Percentiles rank a stretch among this genome's conserved stretches.
phyloP scores from a whole-genome alignment of 2,888 invertebrate species.

The Heliconius aoede region DNA sequence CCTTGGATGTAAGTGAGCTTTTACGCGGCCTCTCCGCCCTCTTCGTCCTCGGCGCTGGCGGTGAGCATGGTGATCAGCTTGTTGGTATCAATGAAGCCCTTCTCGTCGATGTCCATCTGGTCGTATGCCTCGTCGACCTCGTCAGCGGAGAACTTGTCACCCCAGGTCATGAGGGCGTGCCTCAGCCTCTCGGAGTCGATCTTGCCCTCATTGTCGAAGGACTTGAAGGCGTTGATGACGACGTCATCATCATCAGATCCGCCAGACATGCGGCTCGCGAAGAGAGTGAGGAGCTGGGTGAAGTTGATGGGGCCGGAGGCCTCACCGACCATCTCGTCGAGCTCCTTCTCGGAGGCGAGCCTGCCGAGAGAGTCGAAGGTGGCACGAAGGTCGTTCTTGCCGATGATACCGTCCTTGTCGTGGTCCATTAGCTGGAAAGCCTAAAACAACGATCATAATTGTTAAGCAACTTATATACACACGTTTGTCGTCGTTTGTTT shows the following conservation, averaged over 20 bases:
- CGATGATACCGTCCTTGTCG: constrained; percentile 96
- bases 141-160: constrained; percentile 94
- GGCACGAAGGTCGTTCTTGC: constrained; percentile 95
- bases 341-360: constrained; percentile 94
- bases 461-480: constrained; percentile 17
- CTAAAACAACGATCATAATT: constrained; percentile 68
- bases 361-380: constrained; percentile 96
- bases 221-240: constrained; percentile 95
- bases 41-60: constrained; percentile 93
- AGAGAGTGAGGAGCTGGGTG: constrained; percentile 95
- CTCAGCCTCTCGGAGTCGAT: constrained; percentile 95
- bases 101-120: constrained; percentile 96
- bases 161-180: constrained; percentile 96
- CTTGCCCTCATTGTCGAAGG: constrained; percentile 94
- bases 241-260: constrained; percentile 96
- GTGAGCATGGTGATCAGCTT: constrained; percentile 95
- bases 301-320: constrained; percentile 97
- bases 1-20: constrained; percentile 47
- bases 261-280: constrained; percentile 96
- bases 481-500: background rate
- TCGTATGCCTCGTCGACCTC: constrained; percentile 97
- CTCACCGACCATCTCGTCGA: constrained; percentile 94
- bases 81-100: constrained; percentile 94
- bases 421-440: constrained; percentile 98
- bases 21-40: constrained; percentile 84